Evolutionary conservation across 2,113 vertebrate species (phyloP).

Genomic region (Platichthys flesus): DNA sequence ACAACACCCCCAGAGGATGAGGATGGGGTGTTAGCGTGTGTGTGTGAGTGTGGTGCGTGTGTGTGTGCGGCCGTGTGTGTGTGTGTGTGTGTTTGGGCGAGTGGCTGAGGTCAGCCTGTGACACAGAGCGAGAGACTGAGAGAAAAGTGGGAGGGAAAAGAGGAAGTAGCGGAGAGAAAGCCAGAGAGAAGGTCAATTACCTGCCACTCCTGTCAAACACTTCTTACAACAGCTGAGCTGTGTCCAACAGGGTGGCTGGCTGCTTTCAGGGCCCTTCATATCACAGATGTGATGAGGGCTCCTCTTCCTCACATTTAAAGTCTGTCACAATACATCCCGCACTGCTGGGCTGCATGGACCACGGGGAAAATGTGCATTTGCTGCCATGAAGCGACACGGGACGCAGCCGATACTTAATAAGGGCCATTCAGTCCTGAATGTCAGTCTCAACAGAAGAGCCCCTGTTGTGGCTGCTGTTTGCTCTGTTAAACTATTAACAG

Average conservation of each 20-base stretch:
- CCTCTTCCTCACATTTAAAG: conserved; percentile 72
- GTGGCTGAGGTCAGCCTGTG: conserved; percentile 43
- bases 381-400: conserved; percentile 10
- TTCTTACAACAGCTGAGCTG: conserved; percentile 70
- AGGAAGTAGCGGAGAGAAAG: conserved; percentile 25
- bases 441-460: conserved; percentile 8
- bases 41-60: too few species aligned
- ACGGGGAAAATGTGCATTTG: conserved; percentile 30
- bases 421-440: conserved; percentile 1
- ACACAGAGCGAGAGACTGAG: conserved; percentile 47
- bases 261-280: conserved; percentile 71
- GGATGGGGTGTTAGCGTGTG: neutral
- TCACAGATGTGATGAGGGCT: conserved; percentile 70
- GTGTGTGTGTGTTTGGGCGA: neutral
- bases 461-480: conserved; percentile 20
- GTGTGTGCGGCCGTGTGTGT: too few species aligned
- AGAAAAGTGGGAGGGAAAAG: conserved; percentile 47
- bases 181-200: conserved; percentile 78
- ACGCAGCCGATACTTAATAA: conserved; percentile 12
- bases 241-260: conserved; percentile 63
- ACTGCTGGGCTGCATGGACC: conserved; percentile 33
- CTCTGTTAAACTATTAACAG: neutral
- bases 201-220: conserved; percentile 81
- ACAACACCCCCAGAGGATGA: conserved; percentile 48
- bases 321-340: conserved; percentile 69